Base-by-base conservation (phyloP, 2,797 vertebrate genomes). In the Synaphobranchus kaupii region DNA sequence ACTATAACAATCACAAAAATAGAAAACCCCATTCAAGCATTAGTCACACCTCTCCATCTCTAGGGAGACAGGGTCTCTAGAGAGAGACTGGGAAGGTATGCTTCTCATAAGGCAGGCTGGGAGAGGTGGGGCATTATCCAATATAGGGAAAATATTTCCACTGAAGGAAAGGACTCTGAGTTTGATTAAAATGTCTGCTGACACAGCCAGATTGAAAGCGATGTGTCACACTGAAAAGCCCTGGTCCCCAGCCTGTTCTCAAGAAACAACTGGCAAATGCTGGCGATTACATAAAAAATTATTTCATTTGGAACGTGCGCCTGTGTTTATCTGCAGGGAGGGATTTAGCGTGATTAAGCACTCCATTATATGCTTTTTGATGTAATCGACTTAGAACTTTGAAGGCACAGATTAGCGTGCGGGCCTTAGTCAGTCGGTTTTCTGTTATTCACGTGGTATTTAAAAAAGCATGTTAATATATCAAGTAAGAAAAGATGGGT, bases 101-200 rank as follows among this genome's bases (percentile, higher is more conserved):
- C 9, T 12, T 22, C 76, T 48, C 22, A 80, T 48, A 44, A 44
- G 9, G 44, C 31, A 76, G 71, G 34, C 31, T 34, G 31, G 15
- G 31, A 76, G 13, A 25, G 34, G 34, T 39, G 3, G 28, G 20
- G 44, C 7, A 17, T 48, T 85, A 85, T 50, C 88, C 71, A 60
- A 81, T 89, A 80, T 63, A 73, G 84, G 47, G 48, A 34, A 58
- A 3, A 47, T 28, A 80, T 80, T 48, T 12, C 76, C 76, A 76
- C 20, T 12, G 3, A 44, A 80, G 1, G 44, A 50, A 17, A n/a
- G 44, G 76, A 91, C 90, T 86, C 90, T 89, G 90, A 86, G 86
- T 89, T 73, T 90, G 88, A 92, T 91, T 91, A 93, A 92, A 92
- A 92, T 80, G 89, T 83, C 90, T 89, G 86, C 90, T 89, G 81